These are phyloP conservation scores for Drosophila formosana DNA, from an alignment of 2,888 invertebrate genomes.

Conservation along the genomic window DNA sequence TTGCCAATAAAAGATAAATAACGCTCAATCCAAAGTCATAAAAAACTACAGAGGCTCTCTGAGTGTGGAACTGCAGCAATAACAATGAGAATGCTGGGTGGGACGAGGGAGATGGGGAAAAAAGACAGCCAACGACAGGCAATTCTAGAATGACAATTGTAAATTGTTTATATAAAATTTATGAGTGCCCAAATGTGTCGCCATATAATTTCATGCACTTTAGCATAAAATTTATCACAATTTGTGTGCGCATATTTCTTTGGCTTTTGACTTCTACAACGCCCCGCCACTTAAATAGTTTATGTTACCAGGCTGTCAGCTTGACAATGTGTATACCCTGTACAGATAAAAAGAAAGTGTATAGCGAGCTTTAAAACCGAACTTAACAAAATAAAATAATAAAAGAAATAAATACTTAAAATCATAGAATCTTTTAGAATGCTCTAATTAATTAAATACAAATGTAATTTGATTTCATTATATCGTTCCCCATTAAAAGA, in stretches of 20 bases:
- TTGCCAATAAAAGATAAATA: constrained; percentile 56
- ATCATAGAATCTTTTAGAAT: too few relatives aligned
- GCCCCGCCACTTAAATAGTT: constrained; percentile 59
- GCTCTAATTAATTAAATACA: too few relatives aligned
- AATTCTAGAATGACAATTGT: constrained; percentile 78
- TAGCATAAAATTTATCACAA: constrained; percentile 84
- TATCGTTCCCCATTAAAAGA: too few relatives aligned
- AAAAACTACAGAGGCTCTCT: constrained; percentile 13
- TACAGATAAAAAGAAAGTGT: background rate
- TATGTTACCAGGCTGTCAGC: constrained; percentile 39
- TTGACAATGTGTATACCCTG: constrained; percentile 34
- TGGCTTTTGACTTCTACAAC: constrained; percentile 42
- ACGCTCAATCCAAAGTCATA: constrained; percentile 44
- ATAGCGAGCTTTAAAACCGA: background rate
- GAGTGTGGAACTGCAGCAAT: constrained; percentile 22
- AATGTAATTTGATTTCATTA: too few relatives aligned
- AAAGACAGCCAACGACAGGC: constrained; percentile 46
- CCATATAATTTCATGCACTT: constrained; percentile 83
- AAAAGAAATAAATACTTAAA: too few relatives aligned
- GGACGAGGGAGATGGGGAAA: background rate
- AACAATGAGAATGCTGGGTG: background rate
- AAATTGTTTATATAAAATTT: constrained; percentile 81
- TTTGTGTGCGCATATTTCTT: constrained; percentile 80
- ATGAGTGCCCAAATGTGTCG: constrained; percentile 81
- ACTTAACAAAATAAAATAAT: too few relatives aligned